phyloP scores from a whole-genome alignment of 2,888 invertebrate genomes.

The Dusona sp. region DNA sequence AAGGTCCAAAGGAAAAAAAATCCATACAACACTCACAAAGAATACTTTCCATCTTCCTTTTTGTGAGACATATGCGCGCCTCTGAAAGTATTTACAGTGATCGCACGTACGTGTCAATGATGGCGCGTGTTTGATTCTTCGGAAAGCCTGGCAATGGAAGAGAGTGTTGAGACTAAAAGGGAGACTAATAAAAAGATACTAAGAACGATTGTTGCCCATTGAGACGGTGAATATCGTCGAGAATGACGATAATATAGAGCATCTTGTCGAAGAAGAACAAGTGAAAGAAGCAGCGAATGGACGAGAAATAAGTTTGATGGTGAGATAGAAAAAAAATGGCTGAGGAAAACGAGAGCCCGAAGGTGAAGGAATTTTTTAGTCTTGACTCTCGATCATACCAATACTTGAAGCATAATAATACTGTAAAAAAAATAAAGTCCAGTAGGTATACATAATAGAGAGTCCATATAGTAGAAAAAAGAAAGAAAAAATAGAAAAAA shows the following conservation, averaged over 20 bases:
- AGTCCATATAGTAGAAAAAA: conserved; percentile 32
- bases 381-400: conserved; percentile 15
- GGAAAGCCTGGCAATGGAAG: conserved; percentile 17
- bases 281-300: conserved; percentile 7
- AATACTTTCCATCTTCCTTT: conserved; percentile 31
- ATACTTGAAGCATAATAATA: background rate
- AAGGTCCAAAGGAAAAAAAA: conserved; percentile 25
- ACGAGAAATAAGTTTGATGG: conserved; percentile 17
- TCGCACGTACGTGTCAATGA: conserved; percentile 34
- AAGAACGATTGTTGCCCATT: conserved; percentile 28
- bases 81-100: conserved; percentile 22
- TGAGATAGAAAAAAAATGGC: conserved; percentile 11
- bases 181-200: conserved; percentile 39
- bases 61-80: conserved; percentile 44
- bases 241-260: conserved; percentile 15
- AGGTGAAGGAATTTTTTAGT: conserved; percentile 31
- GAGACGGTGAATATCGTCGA: background rate
- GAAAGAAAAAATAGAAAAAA: conserved; percentile 19
- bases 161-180: conserved; percentile 30
- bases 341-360: conserved; percentile 9
- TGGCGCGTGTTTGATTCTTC: conserved; percentile 40
- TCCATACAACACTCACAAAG: conserved; percentile 28
- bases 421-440: background rate
- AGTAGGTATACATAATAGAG: conserved; percentile 48
- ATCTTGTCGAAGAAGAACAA: conserved; percentile 9